Conservation (phyloP, 1,140 invertebrate species). For the Drosophila auraria region DNA sequence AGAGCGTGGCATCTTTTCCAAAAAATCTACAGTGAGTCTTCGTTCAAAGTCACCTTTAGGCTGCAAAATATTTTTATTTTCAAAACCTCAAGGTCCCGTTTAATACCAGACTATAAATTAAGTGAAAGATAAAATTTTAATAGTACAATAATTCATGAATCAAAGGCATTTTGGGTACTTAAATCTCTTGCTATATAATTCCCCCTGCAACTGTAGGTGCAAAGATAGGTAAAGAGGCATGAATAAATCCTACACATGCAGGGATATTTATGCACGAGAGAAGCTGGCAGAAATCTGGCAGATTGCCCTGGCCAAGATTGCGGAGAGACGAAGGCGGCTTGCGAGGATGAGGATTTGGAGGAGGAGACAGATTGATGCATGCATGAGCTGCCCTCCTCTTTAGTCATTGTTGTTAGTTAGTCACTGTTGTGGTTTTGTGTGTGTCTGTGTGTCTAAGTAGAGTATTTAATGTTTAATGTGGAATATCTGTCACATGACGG, state of each 20-base stretch:
- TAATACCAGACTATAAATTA: conserved; percentile 1
- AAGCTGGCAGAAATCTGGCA: conserved; percentile 63
- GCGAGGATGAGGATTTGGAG: conserved; percentile 13
- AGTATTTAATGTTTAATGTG: conserved; percentile 33
- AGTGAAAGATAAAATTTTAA: not conserved
- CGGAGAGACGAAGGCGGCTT: conserved; percentile 32
- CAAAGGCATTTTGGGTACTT: not conserved
- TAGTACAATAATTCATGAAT: not conserved
- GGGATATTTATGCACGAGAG: conserved; percentile 35
- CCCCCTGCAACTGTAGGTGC: conserved; percentile 10
- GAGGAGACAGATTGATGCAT: conserved; percentile 15
- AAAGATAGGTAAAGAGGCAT: conserved; percentile 41
- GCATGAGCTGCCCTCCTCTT: conserved; percentile 6
- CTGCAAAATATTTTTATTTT: not conserved
- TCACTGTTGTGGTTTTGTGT: conserved; percentile 24
- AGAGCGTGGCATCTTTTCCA: too few relatives aligned
- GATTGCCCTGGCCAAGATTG: conserved; percentile 68
- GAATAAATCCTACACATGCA: conserved; percentile 68
- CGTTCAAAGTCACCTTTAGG: not conserved
- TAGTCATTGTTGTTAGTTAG: conserved; percentile 25
- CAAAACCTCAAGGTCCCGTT: not conserved
- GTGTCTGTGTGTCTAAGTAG: conserved; percentile 16
- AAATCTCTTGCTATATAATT: conserved; percentile 5
- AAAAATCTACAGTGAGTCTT: not conserved
- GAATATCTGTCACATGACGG: not conserved